phyloP scores from a whole-genome alignment of 1,140 invertebrate genomes.

The Maconellicoccus hirsutus region DNA sequence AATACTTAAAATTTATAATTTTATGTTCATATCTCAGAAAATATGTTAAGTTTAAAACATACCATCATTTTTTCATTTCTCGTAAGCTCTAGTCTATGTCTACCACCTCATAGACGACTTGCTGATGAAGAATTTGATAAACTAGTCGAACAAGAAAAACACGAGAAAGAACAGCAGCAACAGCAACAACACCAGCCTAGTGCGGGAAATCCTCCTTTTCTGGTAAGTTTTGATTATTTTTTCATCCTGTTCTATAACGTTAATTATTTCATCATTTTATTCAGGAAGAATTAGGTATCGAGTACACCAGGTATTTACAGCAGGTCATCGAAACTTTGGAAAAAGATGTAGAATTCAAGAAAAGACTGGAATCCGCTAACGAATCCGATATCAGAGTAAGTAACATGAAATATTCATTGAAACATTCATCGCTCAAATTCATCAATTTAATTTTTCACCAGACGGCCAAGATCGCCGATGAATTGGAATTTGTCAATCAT shows the following conservation, averaged over 20 bases:
- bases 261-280: constrained; percentile 12
- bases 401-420: constrained; percentile 24
- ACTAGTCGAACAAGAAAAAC: background rate
- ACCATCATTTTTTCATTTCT: background rate
- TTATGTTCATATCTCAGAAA: too few species aligned
- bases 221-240: background rate
- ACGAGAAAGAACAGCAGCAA: background rate
- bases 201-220: background rate
- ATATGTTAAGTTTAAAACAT: background rate
- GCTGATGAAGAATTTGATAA: constrained; percentile 5
- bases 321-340: constrained; percentile 77
- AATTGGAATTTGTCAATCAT: constrained; percentile 81
- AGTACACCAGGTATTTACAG: constrained; percentile 75
- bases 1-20: too few species aligned
- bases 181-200: background rate
- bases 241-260: background rate
- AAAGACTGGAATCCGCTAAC: constrained; percentile 66
- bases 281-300: constrained; percentile 38
- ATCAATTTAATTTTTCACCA: constrained; percentile 36
- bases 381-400: constrained; percentile 66
- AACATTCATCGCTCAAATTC: background rate
- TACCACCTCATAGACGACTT: background rate
- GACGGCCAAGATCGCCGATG: constrained; percentile 81
- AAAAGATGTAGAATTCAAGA: constrained; percentile 66
- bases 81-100: background rate